Conservation (phyloP, 2,888 invertebrate genomes). For the Arge pagana region DNA sequence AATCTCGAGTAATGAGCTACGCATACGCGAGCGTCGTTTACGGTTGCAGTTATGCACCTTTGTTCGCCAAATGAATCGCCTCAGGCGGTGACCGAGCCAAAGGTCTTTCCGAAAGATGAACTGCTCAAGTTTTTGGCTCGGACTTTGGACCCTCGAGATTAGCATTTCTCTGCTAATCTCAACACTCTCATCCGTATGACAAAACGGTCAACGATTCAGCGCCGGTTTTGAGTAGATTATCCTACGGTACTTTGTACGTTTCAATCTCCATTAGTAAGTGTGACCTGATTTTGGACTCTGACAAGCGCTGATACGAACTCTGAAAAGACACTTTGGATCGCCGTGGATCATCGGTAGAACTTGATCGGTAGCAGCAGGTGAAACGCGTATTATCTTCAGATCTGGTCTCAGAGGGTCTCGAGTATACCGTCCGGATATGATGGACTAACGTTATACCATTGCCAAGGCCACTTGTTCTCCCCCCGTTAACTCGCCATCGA, state of each 20-base stretch:
- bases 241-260: no score
- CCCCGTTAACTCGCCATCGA: constrained; percentile 41
- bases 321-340: not conserved
- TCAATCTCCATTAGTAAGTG: no score
- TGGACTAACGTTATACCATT: constrained; percentile 47
- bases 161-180: no score
- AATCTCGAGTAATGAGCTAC: constrained; percentile 42
- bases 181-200: no score
- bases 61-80: constrained; percentile 13
- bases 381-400: constrained; percentile 30
- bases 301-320: not conserved
- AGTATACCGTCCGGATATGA: constrained; percentile 44
- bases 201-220: no score
- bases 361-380: constrained; percentile 33
- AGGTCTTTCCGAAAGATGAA: no score
- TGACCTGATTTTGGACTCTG: not conserved
- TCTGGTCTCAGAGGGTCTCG: constrained; percentile 35
- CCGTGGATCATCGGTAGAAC: constrained; percentile 18
- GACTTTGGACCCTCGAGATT: no score
- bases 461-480: constrained; percentile 28
- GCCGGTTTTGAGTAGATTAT: not conserved
- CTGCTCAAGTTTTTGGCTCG: no score
- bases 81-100: not conserved
- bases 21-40: constrained; percentile 15
- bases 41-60: constrained; percentile 3